Base-by-base conservation (phyloP, 1,140 invertebrate species). In the Bathynomus jamesi region DNA sequence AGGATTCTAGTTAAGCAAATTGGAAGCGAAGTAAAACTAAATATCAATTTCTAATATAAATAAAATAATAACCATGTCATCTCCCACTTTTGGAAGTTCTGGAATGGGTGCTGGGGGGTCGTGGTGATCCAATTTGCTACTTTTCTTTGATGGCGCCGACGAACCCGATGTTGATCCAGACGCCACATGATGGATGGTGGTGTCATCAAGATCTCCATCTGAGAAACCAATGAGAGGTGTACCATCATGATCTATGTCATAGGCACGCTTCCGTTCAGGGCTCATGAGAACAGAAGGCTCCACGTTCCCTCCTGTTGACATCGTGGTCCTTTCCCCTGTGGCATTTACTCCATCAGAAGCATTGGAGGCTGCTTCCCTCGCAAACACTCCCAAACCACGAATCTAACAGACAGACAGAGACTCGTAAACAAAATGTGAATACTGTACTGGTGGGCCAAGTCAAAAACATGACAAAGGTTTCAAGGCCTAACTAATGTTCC, bases 31-130 rank as follows among this genome's bases (percentile, higher is more conserved):
- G n/a, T n/a, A n/a, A n/a, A n/a, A n/a, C n/a, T n/a, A n/a, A n/a
- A n/a, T n/a, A n/a, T n/a, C n/a, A n/a, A n/a, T n/a, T n/a, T n/a
- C n/a, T n/a, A n/a, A n/a, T n/a, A n/a, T n/a, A n/a, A n/a, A n/a
- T n/a, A n/a, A n/a, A n/a, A n/a, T n/a, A n/a, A n/a, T n/a, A n/a
- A 76, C 75, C 75, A 73, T 73, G 28, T 76, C 75, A 61, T 76
- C 75, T 61, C 71, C 70, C 31, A 76, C 72, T 65, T 72, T 71
- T 4, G 75, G 75, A 8, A 76, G 63, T 40, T 76, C 75, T 25
- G 75, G 75, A 21, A 76, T 69, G 40, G 75, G 70, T 4, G 75
- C 71, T 29, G 75, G 75, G 0, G 65, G 65, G 28, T 65, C 70
- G 53, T 27, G 61, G 31, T 27, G 65, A 17, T 28, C 67, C 28